Percentiles rank a stretch among this genome's conserved stretches.
Conservation (phyloP, 2,797 vertebrate genomes). For the Podarcis lilfordi region DNA sequence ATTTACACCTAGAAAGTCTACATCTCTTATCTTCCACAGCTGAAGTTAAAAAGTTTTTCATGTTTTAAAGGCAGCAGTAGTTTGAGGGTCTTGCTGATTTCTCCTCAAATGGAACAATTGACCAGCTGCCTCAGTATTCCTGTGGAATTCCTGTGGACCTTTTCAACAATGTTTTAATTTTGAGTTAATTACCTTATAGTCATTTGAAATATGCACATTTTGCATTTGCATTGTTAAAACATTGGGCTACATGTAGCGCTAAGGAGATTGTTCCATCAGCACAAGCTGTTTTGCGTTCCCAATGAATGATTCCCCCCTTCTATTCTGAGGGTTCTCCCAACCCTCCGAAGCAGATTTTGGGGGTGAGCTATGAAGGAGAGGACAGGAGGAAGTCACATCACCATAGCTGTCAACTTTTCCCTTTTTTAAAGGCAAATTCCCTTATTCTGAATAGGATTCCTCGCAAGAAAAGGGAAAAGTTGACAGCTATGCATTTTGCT, state of each 20-base stretch:
- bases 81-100: background rate
- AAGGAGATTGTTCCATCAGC: no score
- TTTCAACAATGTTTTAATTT: background rate
- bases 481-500: no score
- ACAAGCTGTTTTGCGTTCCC: no score
- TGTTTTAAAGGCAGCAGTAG: background rate
- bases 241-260: background rate
- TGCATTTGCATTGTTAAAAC: background rate
- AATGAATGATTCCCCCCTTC: background rate
- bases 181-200: background rate
- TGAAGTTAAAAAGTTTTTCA: background rate
- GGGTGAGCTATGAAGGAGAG: background rate
- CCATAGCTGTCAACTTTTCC: no score
- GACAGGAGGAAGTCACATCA: background rate
- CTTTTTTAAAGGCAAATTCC: no score
- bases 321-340: background rate
- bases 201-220: background rate
- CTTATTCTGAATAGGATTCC: no score
- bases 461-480: no score
- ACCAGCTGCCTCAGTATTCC: background rate
- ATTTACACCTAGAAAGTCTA: background rate
- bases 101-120: background rate
- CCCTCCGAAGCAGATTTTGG: no score
- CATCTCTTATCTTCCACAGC: background rate
- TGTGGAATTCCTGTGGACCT: background rate